Conservation (phyloP, 92 coral and sea anemone genomes). For the Plumapathes pennacea region DNA sequence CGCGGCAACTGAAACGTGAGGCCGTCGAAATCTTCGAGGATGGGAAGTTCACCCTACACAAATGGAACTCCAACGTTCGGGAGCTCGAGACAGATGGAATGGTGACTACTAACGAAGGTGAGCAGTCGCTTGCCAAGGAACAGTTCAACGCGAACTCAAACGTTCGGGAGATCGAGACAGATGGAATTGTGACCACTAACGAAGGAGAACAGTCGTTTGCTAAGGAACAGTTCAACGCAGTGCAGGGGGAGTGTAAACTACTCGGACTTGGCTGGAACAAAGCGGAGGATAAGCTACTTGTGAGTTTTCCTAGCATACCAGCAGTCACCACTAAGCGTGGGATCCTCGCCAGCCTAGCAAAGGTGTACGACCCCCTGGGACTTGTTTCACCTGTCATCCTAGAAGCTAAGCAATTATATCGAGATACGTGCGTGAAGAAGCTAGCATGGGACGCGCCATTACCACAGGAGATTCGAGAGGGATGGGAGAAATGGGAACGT, state of each 20-base stretch:
- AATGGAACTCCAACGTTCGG: slow-evolving; percentile 14
- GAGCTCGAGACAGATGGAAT: slow-evolving; percentile 1
- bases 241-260: slow-evolving; percentile 21
- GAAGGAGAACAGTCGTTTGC: too few relatives aligned
- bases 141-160: slow-evolving; percentile 7
- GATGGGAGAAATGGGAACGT: slow-evolving; percentile 44
- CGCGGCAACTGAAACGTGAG: too few relatives aligned
- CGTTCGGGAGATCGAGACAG: too few relatives aligned
- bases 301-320: slow-evolving; percentile 24
- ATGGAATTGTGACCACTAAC: too few relatives aligned
- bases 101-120: not conserved
- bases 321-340: slow-evolving; percentile 39
- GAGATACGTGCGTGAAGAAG: slow-evolving; percentile 40
- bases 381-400: slow-evolving; percentile 42
- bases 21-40: slow-evolving; percentile 11
- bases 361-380: slow-evolving; percentile 59
- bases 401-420: slow-evolving; percentile 40
- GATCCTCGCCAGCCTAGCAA: slow-evolving; percentile 31
- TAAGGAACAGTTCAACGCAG: slow-evolving; percentile 24
- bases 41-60: slow-evolving; percentile 12
- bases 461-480: slow-evolving; percentile 13
- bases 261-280: slow-evolving; percentile 40
- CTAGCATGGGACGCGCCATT: slow-evolving; percentile 41
- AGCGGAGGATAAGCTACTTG: slow-evolving; percentile 23
- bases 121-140: slow-evolving; percentile 10